phyloP scores from a whole-genome alignment of 1,140 invertebrate genomes.

The Drosophila triauraria region DNA sequence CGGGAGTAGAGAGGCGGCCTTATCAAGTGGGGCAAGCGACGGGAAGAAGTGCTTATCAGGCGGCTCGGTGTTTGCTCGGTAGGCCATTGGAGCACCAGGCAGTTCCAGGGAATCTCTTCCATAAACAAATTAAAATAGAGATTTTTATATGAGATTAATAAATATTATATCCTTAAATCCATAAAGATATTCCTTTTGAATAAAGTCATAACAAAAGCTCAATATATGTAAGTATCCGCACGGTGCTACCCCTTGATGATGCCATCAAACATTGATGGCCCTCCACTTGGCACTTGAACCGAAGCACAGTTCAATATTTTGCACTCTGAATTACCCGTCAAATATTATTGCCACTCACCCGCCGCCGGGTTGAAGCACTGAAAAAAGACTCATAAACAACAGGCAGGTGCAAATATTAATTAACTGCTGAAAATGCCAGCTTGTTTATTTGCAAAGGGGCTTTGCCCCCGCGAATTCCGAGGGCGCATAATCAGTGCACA shows the following conservation, averaged over 20 bases:
- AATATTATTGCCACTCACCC: conserved; percentile 26
- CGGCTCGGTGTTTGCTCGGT: conserved; percentile 45
- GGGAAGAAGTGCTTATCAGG: conserved; percentile 58
- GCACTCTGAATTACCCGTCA: conserved; percentile 18
- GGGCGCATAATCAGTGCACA: conserved; percentile 65
- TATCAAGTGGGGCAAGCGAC: conserved; percentile 65
- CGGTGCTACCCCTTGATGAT: background rate
- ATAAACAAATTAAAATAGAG: background rate
- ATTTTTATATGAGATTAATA: background rate
- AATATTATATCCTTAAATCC: background rate
- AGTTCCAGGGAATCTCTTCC: conserved; percentile 1
- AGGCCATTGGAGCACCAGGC: conserved; percentile 2
- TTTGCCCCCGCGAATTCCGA: background rate
- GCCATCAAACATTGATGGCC: conserved; percentile 13
- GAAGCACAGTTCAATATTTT: conserved; percentile 10
- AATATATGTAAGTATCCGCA: background rate
- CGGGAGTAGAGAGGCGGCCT: conserved; percentile 24
- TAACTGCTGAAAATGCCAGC: conserved; percentile 65
- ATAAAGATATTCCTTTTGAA: background rate
- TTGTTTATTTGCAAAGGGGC: conserved; percentile 52
- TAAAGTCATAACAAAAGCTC: too few relatives aligned
- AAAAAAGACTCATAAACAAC: conserved; percentile 42
- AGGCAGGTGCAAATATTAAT: conserved; percentile 60
- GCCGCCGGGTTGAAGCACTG: background rate
- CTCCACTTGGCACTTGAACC: conserved; percentile 19